A percentile compares a stretch with the other conserved stretches of the same genome.
Conservation (phyloP, 2,113 vertebrate species). For the Pterocles burchelli region DNA sequence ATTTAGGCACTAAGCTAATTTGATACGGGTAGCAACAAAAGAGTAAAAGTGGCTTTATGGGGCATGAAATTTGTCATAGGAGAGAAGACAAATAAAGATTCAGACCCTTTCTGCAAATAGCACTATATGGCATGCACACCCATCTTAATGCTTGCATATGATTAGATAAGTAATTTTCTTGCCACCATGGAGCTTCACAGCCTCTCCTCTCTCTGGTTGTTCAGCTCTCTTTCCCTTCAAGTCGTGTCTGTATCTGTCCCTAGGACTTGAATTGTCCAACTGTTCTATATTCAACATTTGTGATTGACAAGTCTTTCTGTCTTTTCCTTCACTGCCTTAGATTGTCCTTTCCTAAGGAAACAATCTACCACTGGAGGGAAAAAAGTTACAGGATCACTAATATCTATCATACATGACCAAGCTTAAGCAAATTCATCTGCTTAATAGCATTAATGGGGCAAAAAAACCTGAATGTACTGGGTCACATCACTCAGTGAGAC, state of each 20-base stretch:
- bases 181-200: not conserved
- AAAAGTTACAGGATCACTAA: not conserved
- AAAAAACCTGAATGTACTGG: not conserved
- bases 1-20: not conserved
- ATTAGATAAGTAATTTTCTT: not conserved
- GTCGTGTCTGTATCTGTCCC: not conserved
- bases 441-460: not conserved
- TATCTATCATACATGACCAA: not conserved
- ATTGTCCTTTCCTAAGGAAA: not conserved
- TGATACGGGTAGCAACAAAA: not conserved
- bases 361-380: not conserved
- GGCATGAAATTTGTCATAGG: not conserved
- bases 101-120: not conserved
- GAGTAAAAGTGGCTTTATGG: not conserved
- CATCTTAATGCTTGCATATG: not conserved
- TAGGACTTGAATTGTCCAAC: not conserved
- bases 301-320: not conserved
- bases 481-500: not conserved
- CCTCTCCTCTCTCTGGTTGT: not conserved
- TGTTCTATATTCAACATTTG: not conserved
- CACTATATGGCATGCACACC: fast-evolving
- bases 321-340: not conserved
- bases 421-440: not conserved
- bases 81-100: not conserved
- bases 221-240: not conserved